Conservation (phyloP, 37 sponge, comb jelly and placozoan species). For the Geodia barretti region DNA sequence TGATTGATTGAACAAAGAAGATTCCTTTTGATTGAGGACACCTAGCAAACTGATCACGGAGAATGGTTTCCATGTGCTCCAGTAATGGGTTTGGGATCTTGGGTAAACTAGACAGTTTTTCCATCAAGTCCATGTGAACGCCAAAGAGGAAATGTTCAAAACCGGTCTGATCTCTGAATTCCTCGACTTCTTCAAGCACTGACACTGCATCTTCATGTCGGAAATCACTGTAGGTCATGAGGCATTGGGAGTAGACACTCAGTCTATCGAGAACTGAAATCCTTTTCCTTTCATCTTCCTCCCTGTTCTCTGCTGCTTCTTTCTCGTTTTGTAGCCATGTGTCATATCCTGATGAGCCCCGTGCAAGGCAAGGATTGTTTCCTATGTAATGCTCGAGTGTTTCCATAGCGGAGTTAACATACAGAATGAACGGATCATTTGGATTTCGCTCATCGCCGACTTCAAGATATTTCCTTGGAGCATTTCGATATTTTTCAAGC, state of each 20-base stretch:
- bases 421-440: constrained; percentile 22
- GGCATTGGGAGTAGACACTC: constrained; percentile 17
- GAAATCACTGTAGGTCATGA: constrained; percentile 49
- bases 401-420: too few relatives aligned
- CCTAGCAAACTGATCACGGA: constrained; percentile 1
- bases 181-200: constrained; percentile 10
- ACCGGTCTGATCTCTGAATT: too few relatives aligned
- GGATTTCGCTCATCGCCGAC: constrained; percentile 2
- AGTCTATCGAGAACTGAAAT: constrained; percentile 19
- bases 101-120: too few relatives aligned
- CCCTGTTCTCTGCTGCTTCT: too few relatives aligned
- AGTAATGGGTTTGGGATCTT: constrained; percentile 58
- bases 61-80: constrained; percentile 5
- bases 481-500: neutral
- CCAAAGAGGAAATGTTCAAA: too few relatives aligned
- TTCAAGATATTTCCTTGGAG: neutral
- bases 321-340: too few relatives aligned
- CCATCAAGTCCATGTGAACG: too few relatives aligned
- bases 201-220: constrained; percentile 37
- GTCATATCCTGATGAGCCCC: too few relatives aligned
- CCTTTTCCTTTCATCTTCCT: too few relatives aligned
- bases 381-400: too few relatives aligned
- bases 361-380: too few relatives aligned
- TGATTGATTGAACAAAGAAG: constrained; percentile 57
- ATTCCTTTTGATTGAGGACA: constrained; percentile 28